These are phyloP conservation scores for Carlito syrichta DNA, from an alignment of 2,113 vertebrate genomes.

Conservation along the genomic window DNA sequence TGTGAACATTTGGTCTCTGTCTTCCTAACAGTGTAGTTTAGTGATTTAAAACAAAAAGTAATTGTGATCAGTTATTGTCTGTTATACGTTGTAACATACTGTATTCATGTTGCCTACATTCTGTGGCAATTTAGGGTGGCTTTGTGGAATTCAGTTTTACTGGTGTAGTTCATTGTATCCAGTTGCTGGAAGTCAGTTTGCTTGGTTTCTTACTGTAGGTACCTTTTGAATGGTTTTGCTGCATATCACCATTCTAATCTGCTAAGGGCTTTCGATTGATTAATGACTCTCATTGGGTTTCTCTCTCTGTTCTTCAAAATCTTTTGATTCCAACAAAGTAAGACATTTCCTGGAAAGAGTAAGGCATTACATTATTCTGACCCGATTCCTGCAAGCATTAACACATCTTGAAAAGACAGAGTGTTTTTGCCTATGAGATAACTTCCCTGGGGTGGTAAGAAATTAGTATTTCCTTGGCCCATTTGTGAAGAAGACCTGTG, in stretches of 20 bases:
- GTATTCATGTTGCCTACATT: neutral
- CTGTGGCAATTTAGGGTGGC: neutral
- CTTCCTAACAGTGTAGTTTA: neutral
- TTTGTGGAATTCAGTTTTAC: neutral
- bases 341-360: neutral
- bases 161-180: neutral
- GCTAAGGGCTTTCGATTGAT: neutral
- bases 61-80: neutral
- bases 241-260: neutral
- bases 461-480: neutral
- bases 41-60: conserved; percentile 9
- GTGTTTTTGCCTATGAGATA: neutral
- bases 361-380: neutral
- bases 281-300: neutral
- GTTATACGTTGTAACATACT: neutral
- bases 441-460: neutral
- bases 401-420: neutral
- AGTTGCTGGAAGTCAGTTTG: neutral
- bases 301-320: conserved; percentile 20
- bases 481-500: neutral
- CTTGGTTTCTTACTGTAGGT: neutral
- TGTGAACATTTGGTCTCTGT: neutral
- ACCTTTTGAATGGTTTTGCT: neutral
- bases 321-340: conserved; percentile 20
- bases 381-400: conserved; percentile 6